phyloP scores from a whole-genome alignment of 2,797 vertebrate species.

The Phalanger gymnotis region DNA sequence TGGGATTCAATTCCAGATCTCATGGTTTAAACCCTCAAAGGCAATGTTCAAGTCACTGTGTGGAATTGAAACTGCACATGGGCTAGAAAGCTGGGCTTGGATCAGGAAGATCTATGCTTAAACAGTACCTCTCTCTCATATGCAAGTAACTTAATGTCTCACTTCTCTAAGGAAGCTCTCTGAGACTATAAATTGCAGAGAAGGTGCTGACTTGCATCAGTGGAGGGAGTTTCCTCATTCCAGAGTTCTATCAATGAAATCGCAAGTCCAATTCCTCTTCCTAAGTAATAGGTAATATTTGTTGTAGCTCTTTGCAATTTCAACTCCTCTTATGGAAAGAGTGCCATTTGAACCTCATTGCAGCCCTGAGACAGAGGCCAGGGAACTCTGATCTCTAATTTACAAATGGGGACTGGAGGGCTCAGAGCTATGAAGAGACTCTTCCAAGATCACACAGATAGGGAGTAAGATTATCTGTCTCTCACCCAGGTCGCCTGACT shows the following conservation, averaged over 20 bases:
- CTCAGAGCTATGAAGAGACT: neutral
- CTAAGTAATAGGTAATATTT: neutral
- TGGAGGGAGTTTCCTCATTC: neutral
- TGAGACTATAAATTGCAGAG: neutral
- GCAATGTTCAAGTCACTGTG: too few relatives aligned
- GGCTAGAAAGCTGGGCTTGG: neutral
- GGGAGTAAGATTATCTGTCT: neutral
- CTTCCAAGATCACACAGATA: neutral
- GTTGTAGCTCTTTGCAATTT: neutral
- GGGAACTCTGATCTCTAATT: neutral
- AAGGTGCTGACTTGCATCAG: neutral
- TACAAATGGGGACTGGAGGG: neutral
- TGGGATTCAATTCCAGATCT: neutral
- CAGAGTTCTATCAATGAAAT: neutral
- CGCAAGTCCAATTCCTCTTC: neutral
- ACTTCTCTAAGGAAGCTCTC: neutral
- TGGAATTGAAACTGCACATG: conserved; percentile 63
- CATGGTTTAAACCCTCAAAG: neutral
- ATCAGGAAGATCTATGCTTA: neutral
- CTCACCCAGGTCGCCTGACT: neutral
- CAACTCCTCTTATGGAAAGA: neutral
- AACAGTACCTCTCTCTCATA: neutral
- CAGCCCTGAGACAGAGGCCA: neutral
- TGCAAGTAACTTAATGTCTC: neutral
- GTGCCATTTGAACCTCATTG: neutral